Percentiles rank a stretch among this genome's conserved stretches.
phyloP scores from a whole-genome alignment of 2,797 vertebrate species.

The Paramormyrops hopkinsi region DNA sequence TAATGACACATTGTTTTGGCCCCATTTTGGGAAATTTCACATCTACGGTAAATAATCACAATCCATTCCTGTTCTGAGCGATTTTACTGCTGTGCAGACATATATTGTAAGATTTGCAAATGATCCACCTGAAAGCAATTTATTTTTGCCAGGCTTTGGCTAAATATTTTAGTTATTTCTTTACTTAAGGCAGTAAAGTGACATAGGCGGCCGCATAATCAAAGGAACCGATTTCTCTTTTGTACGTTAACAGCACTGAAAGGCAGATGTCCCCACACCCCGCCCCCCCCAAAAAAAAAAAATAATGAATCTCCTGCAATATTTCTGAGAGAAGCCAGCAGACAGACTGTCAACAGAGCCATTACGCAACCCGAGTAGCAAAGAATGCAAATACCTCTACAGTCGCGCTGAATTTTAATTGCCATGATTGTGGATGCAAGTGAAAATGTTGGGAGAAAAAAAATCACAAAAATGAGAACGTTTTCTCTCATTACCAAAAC shows the following conservation, averaged over 20 bases:
- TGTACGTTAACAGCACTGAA: not conserved
- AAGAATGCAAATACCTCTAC: conserved; percentile 6
- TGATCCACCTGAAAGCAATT: not conserved
- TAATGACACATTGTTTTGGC: not conserved
- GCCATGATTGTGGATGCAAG: not conserved
- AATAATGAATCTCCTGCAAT: conserved; percentile 4
- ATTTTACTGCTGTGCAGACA: not conserved
- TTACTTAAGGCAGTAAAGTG: not conserved
- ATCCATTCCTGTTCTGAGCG: not conserved
- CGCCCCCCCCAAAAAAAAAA: not conserved
- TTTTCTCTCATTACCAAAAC: conserved; percentile 6
- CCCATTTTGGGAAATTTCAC: not conserved
- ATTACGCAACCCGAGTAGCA: not conserved
- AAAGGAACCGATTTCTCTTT: not conserved
- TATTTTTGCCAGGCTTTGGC: not conserved
- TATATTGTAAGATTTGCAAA: not conserved
- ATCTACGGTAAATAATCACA: not conserved
- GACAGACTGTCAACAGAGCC: conserved; percentile 15
- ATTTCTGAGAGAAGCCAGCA: not conserved
- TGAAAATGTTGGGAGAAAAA: not conserved
- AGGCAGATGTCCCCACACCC: not conserved
- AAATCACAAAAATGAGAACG: not conserved
- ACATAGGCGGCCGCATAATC: not conserved
- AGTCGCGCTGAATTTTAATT: conserved; percentile 15
- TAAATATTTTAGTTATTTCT: not conserved